Percentiles rank a stretch among this genome's conserved stretches.
These are phyloP conservation scores for Drosophila kuntzei DNA, from an alignment of 2,888 invertebrate species.

Conservation along the genomic window DNA sequence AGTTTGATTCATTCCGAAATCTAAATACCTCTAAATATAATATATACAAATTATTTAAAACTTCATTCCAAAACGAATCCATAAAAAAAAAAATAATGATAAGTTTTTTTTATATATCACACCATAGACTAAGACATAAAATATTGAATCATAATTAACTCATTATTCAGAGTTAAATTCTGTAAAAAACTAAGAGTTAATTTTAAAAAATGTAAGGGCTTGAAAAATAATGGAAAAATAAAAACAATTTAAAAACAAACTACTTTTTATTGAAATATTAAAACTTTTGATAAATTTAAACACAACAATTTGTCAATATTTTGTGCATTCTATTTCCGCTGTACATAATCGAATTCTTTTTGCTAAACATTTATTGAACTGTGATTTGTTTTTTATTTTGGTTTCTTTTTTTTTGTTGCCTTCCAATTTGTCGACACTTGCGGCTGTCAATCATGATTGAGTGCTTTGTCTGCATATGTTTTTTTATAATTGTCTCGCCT, in stretches of 20 bases:
- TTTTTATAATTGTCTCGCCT: slow-evolving; percentile 26
- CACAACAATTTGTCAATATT: neutral
- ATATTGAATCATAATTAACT: too few relatives aligned
- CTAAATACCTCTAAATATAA: neutral
- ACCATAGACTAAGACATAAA: too few relatives aligned
- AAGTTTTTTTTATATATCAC: too few relatives aligned
- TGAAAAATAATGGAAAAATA: too few relatives aligned
- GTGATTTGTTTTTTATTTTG: neutral
- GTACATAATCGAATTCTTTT: slow-evolving; percentile 3
- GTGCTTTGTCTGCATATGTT: slow-evolving; percentile 12
- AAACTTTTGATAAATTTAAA: neutral
- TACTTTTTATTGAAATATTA: neutral
- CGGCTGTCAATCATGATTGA: slow-evolving; percentile 16
- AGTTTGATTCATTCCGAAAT: neutral
- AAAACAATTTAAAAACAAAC: too few relatives aligned
- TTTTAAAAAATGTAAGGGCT: too few relatives aligned
- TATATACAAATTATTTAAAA: too few relatives aligned
- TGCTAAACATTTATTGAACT: slow-evolving; percentile 3
- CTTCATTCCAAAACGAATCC: too few relatives aligned
- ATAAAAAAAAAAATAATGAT: too few relatives aligned
- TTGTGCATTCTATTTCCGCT: neutral
- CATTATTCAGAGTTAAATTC: too few relatives aligned
- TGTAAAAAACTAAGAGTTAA: too few relatives aligned
- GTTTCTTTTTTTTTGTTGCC: neutral
- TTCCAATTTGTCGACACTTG: slow-evolving; percentile 11